Evolutionary conservation across 2,888 invertebrate genomes (phyloP).

Genomic region (Linnaemya vulpina): DNA sequence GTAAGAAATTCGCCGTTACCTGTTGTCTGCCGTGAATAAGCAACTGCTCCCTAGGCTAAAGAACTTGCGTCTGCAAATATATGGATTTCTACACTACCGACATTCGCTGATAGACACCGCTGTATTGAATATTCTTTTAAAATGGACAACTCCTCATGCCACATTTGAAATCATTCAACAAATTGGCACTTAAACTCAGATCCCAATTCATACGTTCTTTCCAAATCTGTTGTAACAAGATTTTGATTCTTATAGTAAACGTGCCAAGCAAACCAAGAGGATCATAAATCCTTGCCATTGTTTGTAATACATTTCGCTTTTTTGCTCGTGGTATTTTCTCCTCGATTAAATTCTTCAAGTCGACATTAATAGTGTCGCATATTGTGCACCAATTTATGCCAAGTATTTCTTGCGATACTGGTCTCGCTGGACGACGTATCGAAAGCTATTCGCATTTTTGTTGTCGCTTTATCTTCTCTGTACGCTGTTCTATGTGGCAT

Average conservation of each 20-base stretch:
- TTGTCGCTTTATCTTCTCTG: slow-evolving; percentile 51
- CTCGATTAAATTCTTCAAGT: slow-evolving; percentile 47
- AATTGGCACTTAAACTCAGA: slow-evolving; percentile 37
- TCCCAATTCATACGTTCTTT: too few relatives aligned
- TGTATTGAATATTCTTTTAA: too few relatives aligned
- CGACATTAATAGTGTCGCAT: slow-evolving; percentile 49
- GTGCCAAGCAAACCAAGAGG: slow-evolving; percentile 63
- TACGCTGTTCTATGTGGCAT: slow-evolving; percentile 65
- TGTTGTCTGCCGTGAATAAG: slow-evolving; percentile 48
- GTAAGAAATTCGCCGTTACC: slow-evolving; percentile 32
- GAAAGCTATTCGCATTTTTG: slow-evolving; percentile 53
- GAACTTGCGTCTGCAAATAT: slow-evolving; percentile 66
- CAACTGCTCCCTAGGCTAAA: slow-evolving; percentile 62
- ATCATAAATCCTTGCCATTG: slow-evolving; percentile 58
- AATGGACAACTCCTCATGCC: slow-evolving; percentile 35
- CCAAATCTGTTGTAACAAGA: too few relatives aligned
- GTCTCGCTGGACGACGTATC: slow-evolving; percentile 59
- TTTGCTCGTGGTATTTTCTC: slow-evolving; percentile 41
- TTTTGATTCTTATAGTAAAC: too few relatives aligned
- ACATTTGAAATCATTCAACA: slow-evolving; percentile 26
- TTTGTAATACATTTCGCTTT: slow-evolving; percentile 58
- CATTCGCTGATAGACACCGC: slow-evolving; percentile 35
- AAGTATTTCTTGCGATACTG: slow-evolving; percentile 61
- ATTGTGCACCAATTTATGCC: slow-evolving; percentile 55
- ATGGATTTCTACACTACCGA: slow-evolving; percentile 26